A percentile compares a stretch with the other conserved stretches of the same genome.
Conservation (phyloP, 2,888 invertebrate species). For the Agrotis clavis region DNA sequence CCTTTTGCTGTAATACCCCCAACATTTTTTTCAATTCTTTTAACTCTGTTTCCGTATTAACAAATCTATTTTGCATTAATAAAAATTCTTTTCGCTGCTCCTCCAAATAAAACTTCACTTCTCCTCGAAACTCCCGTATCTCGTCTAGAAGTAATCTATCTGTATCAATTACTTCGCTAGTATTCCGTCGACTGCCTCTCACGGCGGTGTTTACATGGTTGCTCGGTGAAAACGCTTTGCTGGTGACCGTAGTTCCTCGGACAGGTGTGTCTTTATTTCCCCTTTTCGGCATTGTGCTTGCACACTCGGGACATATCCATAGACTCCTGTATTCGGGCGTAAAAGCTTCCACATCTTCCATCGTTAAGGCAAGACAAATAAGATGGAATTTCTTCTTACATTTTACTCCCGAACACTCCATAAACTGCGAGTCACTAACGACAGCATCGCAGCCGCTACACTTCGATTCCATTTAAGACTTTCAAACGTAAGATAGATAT, state of each 20-base stretch:
- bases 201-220: conserved; percentile 28
- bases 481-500: background rate
- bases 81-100: conserved; percentile 38
- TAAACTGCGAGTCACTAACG: conserved; percentile 26
- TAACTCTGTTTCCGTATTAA: conserved; percentile 37
- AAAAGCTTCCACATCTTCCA: conserved; percentile 4
- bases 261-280: conserved; percentile 37
- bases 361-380: conserved; percentile 9
- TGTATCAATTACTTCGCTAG: conserved; percentile 11
- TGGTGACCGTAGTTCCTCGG: conserved; percentile 24
- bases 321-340: background rate
- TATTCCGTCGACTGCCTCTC: conserved; percentile 30
- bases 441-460: conserved; percentile 24
- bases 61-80: conserved; percentile 40
- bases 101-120: conserved; percentile 38
- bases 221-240: conserved; percentile 41
- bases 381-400: conserved; percentile 17
- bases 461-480: background rate
- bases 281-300: background rate
- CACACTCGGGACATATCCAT: conserved; percentile 16
- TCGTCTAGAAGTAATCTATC: conserved; percentile 25
- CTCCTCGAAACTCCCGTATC: conserved; percentile 39
- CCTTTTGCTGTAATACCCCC: conserved; percentile 55
- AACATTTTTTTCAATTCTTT: conserved; percentile 36
- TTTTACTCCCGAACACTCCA: conserved; percentile 24